Evolutionary conservation across 1,140 invertebrate species (phyloP).

Genomic region (Anastrepha ludens): DNA sequence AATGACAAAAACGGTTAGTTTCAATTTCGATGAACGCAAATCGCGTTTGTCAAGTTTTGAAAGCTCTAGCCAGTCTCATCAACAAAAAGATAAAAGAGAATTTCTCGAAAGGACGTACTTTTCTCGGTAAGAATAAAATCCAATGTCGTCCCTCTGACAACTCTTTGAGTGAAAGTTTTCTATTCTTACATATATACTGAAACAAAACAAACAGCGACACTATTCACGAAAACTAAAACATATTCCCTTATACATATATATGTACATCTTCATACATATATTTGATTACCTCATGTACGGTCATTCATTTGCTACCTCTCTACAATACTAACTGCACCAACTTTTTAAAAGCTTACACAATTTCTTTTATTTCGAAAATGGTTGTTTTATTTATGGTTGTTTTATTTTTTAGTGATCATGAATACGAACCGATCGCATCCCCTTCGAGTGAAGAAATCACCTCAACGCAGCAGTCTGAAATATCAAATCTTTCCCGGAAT

Average conservation of each 20-base stretch:
- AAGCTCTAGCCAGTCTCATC: conserved; percentile 63
- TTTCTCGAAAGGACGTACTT: conserved; percentile 73
- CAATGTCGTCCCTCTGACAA: background rate
- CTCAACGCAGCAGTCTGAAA: conserved; percentile 4
- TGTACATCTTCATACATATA: no score
- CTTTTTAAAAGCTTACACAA: background rate
- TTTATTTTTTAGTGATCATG: conserved; percentile 85
- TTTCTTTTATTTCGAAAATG: background rate
- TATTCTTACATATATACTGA: background rate
- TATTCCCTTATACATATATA: no score
- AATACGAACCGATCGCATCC: conserved; percentile 87
- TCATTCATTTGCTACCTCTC: background rate
- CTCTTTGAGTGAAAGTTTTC: background rate
- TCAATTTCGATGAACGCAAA: conserved; percentile 72
- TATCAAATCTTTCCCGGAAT: conserved; percentile 31
- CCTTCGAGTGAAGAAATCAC: conserved; percentile 68
- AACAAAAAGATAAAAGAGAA: conserved; percentile 70
- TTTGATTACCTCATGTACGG: no score
- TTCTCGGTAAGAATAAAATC: conserved; percentile 69
- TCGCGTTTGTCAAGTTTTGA: conserved; percentile 70
- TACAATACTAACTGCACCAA: background rate
- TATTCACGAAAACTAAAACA: background rate
- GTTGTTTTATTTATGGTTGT: background rate
- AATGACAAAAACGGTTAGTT: conserved; percentile 74
- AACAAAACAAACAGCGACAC: background rate